These are phyloP conservation scores for Anoplolepis gracilipes DNA, from an alignment of 1,140 invertebrate genomes.

Conservation along the genomic window DNA sequence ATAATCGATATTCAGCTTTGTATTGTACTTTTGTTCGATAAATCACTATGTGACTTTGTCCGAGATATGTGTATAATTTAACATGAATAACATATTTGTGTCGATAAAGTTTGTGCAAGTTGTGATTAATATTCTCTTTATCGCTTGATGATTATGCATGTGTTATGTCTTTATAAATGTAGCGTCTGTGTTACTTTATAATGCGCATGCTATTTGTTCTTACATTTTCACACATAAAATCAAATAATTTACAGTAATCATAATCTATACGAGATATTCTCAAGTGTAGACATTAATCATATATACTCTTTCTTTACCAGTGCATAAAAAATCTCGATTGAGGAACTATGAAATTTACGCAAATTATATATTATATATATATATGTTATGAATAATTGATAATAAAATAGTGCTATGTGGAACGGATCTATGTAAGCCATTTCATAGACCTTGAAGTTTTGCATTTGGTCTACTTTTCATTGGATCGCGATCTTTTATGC, in stretches of 20 bases:
- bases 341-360: neutral
- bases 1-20: neutral
- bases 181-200: neutral
- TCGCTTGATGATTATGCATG: constrained; percentile 11
- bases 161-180: neutral
- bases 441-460: neutral
- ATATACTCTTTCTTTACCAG: neutral
- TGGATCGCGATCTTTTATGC: constrained; percentile 21
- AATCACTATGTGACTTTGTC: neutral
- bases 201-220: neutral
- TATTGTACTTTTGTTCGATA: neutral
- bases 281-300: neutral
- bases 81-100: constrained; percentile 5
- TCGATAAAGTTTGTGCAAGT: neutral
- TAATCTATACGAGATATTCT: neutral
- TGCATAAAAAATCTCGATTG: constrained; percentile 18
- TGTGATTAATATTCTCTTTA: neutral
- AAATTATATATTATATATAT: neutral
- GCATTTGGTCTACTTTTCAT: neutral
- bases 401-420: neutral
- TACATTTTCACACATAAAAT: neutral
- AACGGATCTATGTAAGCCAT: neutral
- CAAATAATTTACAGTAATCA: neutral
- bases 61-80: neutral
- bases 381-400: constrained; percentile 41